Evolutionary conservation across 1,140 invertebrate species (phyloP), one percentile per base, ranked within the genome.

Genomic region (Lepidurus couesii): DNA sequence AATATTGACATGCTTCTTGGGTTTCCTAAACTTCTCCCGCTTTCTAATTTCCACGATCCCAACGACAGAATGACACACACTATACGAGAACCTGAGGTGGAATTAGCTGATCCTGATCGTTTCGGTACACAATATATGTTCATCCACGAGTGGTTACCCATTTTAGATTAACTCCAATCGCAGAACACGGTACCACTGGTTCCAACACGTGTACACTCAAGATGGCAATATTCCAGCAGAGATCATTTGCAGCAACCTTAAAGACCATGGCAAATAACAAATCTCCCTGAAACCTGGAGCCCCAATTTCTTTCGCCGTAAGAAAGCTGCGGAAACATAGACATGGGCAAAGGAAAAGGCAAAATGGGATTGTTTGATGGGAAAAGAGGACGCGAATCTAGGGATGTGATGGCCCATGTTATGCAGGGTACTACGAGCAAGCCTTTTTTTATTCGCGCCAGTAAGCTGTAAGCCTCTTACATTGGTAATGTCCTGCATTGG

Each of bases 1-100:
- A 65, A 65, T 65, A 65, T 65, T 65, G 53, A 65, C 21, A 65
- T 21, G 53, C 53, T 65, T 65, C 53, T 65, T 65, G 9, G 53
- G 13, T 7, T 65, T 65, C 53, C 53, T 21, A 65, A 65, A 65
- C 8, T 65, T 21, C 53, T 21, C 13, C 53, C 16, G 21, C 16
- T 65, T 65, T 65, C 53, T 65, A 65, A 9, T 65, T 65, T 65
- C 53, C 8, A 65, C 53, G 16, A 34, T 16, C 13, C 53, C 53
- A 65, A 65, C 53, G 13, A 34, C 13, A 21, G 10, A 1, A 21
- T 21, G 53, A 65, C 53, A 65, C 53, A 21, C 53, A 13, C 6
- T 65, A 65, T 11, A 21, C 16, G 53, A 65, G 53, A 65, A 65
- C 53, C 13, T 65, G 6, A 21, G 53, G 53, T 65, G 13, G 16